A percentile compares a stretch with the other conserved stretches of the same genome.
These are phyloP conservation scores for Hypotaenidia philippensis DNA, from an alignment of 2,797 vertebrate species.

Conservation along the genomic window DNA sequence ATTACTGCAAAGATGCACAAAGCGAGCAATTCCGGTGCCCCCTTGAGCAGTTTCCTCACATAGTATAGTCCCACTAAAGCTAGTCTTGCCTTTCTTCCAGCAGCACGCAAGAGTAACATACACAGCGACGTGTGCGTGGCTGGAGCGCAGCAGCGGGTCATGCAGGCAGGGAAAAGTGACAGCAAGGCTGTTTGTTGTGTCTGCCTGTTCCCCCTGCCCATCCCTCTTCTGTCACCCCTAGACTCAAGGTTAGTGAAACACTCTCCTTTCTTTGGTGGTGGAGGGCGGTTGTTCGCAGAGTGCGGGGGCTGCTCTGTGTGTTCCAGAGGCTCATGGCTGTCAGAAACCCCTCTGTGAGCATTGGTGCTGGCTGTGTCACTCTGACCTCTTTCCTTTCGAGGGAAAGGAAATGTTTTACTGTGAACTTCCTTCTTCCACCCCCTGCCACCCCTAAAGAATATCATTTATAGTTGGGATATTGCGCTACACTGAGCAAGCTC, in stretches of 20 bases:
- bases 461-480: neutral
- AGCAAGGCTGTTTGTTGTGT: neutral
- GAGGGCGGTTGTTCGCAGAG: neutral
- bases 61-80: constrained; percentile 1
- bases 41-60: neutral
- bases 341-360: neutral
- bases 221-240: neutral
- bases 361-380: neutral
- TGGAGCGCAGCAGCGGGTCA: neutral
- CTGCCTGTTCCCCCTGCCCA: neutral
- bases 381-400: neutral
- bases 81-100: neutral
- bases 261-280: neutral
- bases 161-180: neutral
- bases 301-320: neutral
- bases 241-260: neutral
- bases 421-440: neutral
- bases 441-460: neutral
- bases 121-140: neutral
- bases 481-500: neutral
- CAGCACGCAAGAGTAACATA: neutral
- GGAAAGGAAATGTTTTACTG: neutral
- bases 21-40: neutral
- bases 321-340: neutral
- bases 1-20: neutral